phyloP scores from a whole-genome alignment of 2,797 vertebrate genomes.

The Oreochromis grahami region DNA sequence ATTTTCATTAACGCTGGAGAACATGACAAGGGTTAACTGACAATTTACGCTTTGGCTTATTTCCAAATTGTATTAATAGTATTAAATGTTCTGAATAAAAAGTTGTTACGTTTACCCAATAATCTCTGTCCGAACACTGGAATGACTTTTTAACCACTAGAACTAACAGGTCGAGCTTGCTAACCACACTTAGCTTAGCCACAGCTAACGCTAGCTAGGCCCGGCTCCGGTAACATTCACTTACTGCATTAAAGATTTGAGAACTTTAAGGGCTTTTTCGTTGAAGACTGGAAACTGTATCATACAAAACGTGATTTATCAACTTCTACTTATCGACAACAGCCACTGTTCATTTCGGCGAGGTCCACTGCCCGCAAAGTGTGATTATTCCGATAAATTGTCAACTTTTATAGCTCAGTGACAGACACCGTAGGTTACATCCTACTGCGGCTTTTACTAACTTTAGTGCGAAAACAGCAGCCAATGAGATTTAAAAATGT shows the following conservation, averaged over 20 bases:
- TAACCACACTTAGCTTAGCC: slow-evolving; percentile 38
- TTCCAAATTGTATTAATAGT: not conserved
- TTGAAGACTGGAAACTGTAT: rapidly evolving
- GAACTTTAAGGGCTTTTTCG: not conserved
- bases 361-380: rapidly evolving
- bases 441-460: not conserved
- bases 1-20: not conserved
- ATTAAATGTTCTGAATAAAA: not conserved
- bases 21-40: not conserved
- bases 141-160: not conserved
- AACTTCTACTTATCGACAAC: rapidly evolving
- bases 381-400: not conserved
- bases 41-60: not conserved
- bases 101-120: not conserved
- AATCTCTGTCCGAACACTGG: not conserved
- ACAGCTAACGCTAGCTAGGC: slow-evolving; percentile 48
- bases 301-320: rapidly evolving
- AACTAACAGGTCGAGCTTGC: slow-evolving; percentile 34
- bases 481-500: not conserved
- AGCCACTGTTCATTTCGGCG: slow-evolving; percentile 1
- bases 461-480: slow-evolving; percentile 5
- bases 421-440: not conserved
- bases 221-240: not conserved
- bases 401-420: slow-evolving; percentile 1
- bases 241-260: not conserved